Conservation (phyloP, 2,888 invertebrate species). For the Empis stercorea region DNA sequence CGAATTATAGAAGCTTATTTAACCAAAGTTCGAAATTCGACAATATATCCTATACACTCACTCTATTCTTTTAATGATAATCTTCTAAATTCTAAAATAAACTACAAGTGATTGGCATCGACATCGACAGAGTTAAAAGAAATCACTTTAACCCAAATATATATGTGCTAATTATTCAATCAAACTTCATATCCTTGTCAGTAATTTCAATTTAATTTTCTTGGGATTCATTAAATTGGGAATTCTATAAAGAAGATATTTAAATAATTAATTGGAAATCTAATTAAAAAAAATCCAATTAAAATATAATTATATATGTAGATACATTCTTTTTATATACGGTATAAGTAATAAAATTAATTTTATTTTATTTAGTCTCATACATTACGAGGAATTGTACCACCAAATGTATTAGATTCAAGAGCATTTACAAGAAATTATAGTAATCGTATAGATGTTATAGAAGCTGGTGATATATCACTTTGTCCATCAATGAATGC, state of each 20-base stretch:
- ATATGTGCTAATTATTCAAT: background rate
- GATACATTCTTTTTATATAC: no score
- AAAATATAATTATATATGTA: no score
- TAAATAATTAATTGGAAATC: slow-evolving; percentile 1
- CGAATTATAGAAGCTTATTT: no score
- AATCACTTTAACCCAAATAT: background rate
- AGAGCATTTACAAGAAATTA: slow-evolving; percentile 19
- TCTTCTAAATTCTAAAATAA: no score
- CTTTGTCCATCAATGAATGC: slow-evolving; percentile 16
- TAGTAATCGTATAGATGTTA: slow-evolving; percentile 18
- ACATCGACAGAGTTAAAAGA: no score
- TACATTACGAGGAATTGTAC: slow-evolving; percentile 11
- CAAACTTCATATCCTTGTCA: background rate
- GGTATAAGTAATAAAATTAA: background rate
- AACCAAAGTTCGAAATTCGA: no score
- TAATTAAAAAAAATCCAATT: no score
- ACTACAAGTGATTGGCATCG: background rate
- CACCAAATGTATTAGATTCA: slow-evolving; percentile 17
- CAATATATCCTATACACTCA: no score
- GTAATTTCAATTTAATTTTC: background rate
- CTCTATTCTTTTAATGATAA: no score
- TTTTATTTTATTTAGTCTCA: background rate
- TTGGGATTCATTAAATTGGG: background rate
- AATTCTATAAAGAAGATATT: no score
- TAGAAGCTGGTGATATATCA: slow-evolving; percentile 19